These are phyloP conservation scores for Aphis craccivora DNA, from an alignment of 1,140 invertebrate genomes.

Conservation along the genomic window DNA sequence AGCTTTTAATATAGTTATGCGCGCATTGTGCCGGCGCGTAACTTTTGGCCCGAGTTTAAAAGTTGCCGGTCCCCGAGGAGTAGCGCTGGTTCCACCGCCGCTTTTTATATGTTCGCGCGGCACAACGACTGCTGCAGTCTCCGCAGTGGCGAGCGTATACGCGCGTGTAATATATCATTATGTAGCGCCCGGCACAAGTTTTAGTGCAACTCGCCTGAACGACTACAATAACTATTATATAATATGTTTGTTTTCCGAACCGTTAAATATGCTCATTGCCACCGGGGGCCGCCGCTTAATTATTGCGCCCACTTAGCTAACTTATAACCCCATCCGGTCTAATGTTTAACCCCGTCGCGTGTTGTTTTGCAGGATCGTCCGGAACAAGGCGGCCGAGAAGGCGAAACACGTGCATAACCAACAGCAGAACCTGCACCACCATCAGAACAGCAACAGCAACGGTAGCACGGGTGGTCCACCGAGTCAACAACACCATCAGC, in stretches of 20 bases:
- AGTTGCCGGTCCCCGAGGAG: constrained; percentile 4
- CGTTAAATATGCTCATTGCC: constrained; percentile 46
- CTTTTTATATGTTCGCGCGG: constrained; percentile 1
- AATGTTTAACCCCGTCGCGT: not conserved
- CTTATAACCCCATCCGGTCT: not conserved
- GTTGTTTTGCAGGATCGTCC: constrained; percentile 79
- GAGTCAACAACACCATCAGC: constrained; percentile 63
- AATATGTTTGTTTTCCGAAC: constrained; percentile 33
- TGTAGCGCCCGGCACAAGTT: constrained; percentile 12
- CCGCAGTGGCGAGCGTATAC: not conserved
- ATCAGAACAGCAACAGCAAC: constrained; percentile 66
- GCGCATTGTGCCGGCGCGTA: not conserved
- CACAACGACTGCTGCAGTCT: not conserved
- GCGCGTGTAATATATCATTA: not conserved
- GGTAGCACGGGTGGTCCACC: constrained; percentile 60
- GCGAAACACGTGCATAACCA: constrained; percentile 88
- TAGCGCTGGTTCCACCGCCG: not conserved
- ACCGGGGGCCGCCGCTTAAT: not conserved
- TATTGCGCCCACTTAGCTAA: not conserved
- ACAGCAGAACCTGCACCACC: constrained; percentile 70
- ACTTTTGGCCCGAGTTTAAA: constrained; percentile 22
- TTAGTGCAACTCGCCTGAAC: not conserved
- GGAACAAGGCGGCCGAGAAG: constrained; percentile 95
- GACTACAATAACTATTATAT: not conserved
- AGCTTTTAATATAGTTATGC: constrained; percentile 51